These are phyloP conservation scores for Bombus difficillimus DNA, from an alignment of 1,140 invertebrate genomes.

Conservation along the genomic window DNA sequence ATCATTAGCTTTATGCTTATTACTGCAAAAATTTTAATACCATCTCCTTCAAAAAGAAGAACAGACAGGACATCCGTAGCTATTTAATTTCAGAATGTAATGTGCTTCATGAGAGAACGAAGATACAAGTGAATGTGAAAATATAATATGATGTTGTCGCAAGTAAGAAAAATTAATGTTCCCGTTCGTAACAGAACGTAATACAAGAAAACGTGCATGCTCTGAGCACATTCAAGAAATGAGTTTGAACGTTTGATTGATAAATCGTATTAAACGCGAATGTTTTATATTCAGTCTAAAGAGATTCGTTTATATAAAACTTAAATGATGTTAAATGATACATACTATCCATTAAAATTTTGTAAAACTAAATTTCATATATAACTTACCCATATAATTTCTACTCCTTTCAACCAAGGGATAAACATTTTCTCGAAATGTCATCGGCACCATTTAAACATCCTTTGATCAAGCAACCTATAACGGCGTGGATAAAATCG, in stretches of 20 bases:
- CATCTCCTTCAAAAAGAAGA: neutral
- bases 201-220: neutral
- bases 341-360: neutral
- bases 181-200: neutral
- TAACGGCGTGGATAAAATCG: neutral
- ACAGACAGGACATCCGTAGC: neutral
- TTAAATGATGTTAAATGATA: too few species aligned
- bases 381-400: neutral
- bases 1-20: neutral
- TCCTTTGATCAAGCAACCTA: neutral
- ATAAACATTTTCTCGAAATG: neutral
- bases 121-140: slow-evolving; percentile 4
- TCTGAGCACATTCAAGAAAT: neutral
- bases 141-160: neutral
- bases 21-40: neutral
- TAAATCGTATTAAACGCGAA: neutral
- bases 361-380: neutral
- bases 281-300: neutral
- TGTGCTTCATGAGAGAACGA: neutral
- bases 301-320: neutral
- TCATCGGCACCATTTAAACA: neutral
- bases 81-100: slow-evolving; percentile 2
- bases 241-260: slow-evolving; percentile 1
- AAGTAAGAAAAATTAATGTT: slow-evolving; percentile 7
- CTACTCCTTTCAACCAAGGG: neutral